Base-by-base conservation (phyloP, 2,113 vertebrate genomes). In the Embiotoca jacksoni region DNA sequence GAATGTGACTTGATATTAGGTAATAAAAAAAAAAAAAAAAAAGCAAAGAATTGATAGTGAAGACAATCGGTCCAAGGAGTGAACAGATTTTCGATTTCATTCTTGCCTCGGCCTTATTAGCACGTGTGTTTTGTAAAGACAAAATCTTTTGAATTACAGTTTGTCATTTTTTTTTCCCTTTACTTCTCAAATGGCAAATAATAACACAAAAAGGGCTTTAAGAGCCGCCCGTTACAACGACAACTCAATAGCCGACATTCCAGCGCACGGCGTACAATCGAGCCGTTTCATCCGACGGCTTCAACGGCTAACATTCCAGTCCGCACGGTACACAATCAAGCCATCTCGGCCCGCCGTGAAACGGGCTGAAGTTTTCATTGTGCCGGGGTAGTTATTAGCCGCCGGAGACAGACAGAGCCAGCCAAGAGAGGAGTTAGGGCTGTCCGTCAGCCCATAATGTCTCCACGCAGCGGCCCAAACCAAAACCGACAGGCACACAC, bases 401-500 rank as follows among this genome's bases (percentile, higher is more conserved):
- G 23, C 65, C 62, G 50, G 67, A 88, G 79, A 84, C 72, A 75
- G 73, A 71, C 85, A 80, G 62, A 77, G 61, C 65, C 74, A 74
- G 86, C 90, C 88, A 90, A 86, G 72, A 91, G 87, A 88, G 84
- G 83, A 88, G 88, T 92, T 90, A 88, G 79, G 78, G 78, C 89
- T 86, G 91, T 88, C 91, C 88, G 80, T 92, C 89, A 91, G 84
- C 63, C 74, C 11, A 56, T 65, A 85, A 87, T 80, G 65, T 93
- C 90, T 92, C 87, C 33, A 66, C 82, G 85, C 75, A 88, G 75
- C 72, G 61, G 69, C 46, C 77, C 78, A 92, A 93, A 95, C 91
- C 85, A n/a, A 78, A 93, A 85, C 86, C 92, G 93, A 95, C 93
- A 93, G 84, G 82, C 89, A 83, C 88, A 90, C 78, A 87, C 73